These are phyloP conservation scores for Ciconia stormi DNA, from an alignment of 2,113 vertebrate genomes.

Conservation along the genomic window DNA sequence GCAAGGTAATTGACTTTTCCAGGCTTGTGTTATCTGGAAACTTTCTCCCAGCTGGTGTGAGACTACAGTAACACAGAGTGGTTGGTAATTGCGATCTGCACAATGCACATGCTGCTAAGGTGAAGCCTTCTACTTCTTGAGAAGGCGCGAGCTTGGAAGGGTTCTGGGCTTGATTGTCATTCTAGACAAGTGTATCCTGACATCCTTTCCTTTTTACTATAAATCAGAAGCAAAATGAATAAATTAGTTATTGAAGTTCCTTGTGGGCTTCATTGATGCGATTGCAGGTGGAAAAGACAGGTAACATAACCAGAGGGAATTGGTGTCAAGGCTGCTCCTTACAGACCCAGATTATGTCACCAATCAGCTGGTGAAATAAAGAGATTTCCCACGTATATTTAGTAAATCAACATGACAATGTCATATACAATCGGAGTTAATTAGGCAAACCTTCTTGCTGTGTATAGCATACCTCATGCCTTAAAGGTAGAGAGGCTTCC, in stretches of 20 bases:
- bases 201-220: constrained; percentile 64
- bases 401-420: constrained; percentile 79
- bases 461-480: constrained; percentile 52
- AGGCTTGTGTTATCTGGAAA: neutral
- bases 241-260: constrained; percentile 75
- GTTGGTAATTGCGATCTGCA: neutral
- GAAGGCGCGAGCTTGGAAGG: neutral
- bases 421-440: constrained; percentile 76
- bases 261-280: constrained; percentile 70
- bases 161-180: constrained; percentile 64
- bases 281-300: constrained; percentile 78
- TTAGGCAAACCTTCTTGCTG: constrained; percentile 62
- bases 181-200: constrained; percentile 69
- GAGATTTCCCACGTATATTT: constrained; percentile 73
- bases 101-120: neutral
- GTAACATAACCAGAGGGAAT: constrained; percentile 78
- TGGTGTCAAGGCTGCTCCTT: constrained; percentile 70
- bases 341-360: constrained; percentile 68
- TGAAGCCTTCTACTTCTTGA: constrained; percentile 50
- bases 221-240: constrained; percentile 75
- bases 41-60: constrained; percentile 6
- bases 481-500: constrained; percentile 56
- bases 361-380: constrained; percentile 73
- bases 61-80: neutral
- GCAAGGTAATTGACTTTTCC: neutral